Evolutionary conservation across 2,888 invertebrate genomes (phyloP).

Genomic region (Latheticus oryzae): DNA sequence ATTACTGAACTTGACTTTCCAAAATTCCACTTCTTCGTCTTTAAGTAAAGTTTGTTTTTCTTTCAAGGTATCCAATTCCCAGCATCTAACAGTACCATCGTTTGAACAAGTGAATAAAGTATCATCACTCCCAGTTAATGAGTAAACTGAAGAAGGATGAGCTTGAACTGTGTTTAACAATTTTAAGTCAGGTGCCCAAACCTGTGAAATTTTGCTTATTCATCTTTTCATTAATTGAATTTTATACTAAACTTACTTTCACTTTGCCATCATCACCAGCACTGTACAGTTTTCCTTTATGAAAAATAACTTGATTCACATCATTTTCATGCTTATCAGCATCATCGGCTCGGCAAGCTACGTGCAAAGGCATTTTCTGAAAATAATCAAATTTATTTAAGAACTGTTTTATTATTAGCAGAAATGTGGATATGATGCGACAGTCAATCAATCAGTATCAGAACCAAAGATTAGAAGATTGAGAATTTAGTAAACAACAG

Average conservation of each 20-base stretch:
- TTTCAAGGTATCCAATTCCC: conserved; percentile 67
- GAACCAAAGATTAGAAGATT: no score
- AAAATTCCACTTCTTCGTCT: conserved; percentile 65
- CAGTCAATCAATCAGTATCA: no score
- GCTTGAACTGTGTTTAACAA: conserved; percentile 67
- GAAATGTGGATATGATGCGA: no score
- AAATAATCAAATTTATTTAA: no score
- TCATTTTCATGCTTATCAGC: conserved; percentile 65
- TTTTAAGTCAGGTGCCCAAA: conserved; percentile 66
- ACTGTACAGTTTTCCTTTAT: conserved; percentile 66
- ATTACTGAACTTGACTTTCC: conserved; percentile 61
- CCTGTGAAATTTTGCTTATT: conserved; percentile 55
- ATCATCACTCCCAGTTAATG: conserved; percentile 69
- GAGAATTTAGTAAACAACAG: no score
- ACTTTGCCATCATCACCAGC: conserved; percentile 68
- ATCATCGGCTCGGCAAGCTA: conserved; percentile 59
- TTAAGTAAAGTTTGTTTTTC: conserved; percentile 57
- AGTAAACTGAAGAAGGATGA: conserved; percentile 72
- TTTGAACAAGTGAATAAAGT: conserved; percentile 73
- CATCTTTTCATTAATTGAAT: background rate
- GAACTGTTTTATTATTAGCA: no score
- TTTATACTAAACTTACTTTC: conserved; percentile 61
- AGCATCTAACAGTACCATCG: conserved; percentile 73
- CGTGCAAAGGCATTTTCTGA: conserved; percentile 57
- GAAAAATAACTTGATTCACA: conserved; percentile 63